Conservation (phyloP, 2,797 vertebrate species). For the Acipenser transmontanus region DNA sequence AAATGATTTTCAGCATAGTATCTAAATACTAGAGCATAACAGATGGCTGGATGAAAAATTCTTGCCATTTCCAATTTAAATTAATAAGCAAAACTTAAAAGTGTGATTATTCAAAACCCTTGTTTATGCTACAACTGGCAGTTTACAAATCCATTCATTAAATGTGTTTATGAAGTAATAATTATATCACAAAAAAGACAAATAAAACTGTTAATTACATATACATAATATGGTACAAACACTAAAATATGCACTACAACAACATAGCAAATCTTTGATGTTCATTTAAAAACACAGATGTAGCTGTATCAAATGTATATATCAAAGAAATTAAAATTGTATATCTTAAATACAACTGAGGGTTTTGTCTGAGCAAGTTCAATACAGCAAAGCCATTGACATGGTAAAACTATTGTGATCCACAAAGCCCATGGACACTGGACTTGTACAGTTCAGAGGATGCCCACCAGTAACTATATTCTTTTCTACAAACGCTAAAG, state of each 20-base stretch:
- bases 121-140: constrained; percentile 22
- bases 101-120: constrained; percentile 3
- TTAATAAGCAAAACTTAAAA: neutral
- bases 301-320: neutral
- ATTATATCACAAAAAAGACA: constrained; percentile 52
- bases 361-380: neutral
- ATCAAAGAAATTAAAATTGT: neutral
- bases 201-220: constrained; percentile 41
- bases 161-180: constrained; percentile 33
- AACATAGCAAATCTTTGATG: constrained; percentile 40
- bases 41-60: neutral
- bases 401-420: too few relatives aligned
- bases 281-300: constrained; percentile 38
- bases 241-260: constrained; percentile 38
- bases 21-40: neutral
- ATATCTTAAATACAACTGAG: constrained; percentile 5
- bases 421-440: too few relatives aligned
- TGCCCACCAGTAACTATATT: too few relatives aligned
- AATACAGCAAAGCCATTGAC: too few relatives aligned
- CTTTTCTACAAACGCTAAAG: too few relatives aligned
- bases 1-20: neutral
- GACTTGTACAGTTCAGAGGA: too few relatives aligned
- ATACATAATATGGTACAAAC: constrained; percentile 47
- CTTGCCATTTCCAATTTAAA: constrained; percentile 7
- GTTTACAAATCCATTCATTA: constrained; percentile 37